A percentile compares a stretch with the other conserved stretches of the same genome.
Evolutionary conservation across 2,113 vertebrate species (phyloP).

Genomic region (Neodon shergylaensis): DNA sequence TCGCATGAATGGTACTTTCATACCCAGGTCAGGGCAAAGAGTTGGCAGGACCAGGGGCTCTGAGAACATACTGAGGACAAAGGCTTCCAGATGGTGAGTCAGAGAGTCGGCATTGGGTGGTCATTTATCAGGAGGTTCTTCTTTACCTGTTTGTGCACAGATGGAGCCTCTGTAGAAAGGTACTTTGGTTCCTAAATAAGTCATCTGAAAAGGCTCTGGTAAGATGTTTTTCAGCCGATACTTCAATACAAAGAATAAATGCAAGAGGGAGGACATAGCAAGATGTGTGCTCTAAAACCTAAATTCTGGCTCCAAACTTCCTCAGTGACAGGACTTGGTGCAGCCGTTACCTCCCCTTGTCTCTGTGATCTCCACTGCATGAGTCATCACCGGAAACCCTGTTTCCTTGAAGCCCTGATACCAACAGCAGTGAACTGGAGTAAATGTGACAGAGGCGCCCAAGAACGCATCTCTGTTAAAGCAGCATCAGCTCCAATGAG

Average conservation of each 20-base stretch:
- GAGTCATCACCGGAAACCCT: background rate
- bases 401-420: background rate
- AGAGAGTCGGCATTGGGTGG: background rate
- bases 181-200: background rate
- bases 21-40: background rate
- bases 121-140: background rate
- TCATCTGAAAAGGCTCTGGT: background rate
- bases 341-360: accelerated
- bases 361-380: background rate
- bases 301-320: background rate
- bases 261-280: background rate
- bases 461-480: background rate
- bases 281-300: background rate
- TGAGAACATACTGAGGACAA: background rate
- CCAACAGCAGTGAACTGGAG: background rate
- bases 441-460: background rate
- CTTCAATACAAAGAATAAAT: background rate
- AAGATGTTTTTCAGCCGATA: background rate
- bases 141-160: background rate
- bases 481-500: background rate
- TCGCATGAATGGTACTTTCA: background rate
- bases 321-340: background rate
- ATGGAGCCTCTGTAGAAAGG: background rate
- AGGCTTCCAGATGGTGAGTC: background rate
- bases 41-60: background rate